A percentile compares a stretch with the other conserved stretches of the same genome.
Conservation (phyloP, 2,797 vertebrate genomes). For the Gymnodraco acuticeps region DNA sequence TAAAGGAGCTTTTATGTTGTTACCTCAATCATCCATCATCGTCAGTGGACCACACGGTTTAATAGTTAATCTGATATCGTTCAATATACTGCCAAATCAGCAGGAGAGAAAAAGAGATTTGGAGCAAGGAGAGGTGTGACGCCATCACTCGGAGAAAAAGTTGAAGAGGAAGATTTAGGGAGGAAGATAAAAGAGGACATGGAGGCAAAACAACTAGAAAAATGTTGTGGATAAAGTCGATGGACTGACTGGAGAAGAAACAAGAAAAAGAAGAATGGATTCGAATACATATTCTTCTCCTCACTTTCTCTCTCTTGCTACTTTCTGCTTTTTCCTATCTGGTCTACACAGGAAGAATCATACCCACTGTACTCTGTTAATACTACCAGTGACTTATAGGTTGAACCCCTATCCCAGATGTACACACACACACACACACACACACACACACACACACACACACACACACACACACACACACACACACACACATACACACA, state of each 20-base stretch:
- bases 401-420: conserved; percentile 18
- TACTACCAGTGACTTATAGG: conserved; percentile 46
- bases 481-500: no score
- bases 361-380: conserved; percentile 35
- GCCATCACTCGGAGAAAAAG: background rate
- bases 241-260: background rate
- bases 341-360: conserved; percentile 7
- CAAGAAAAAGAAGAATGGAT: conserved; percentile 9
- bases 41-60: background rate
- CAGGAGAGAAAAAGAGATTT: conserved; percentile 20
- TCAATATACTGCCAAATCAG: conserved; percentile 32
- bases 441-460: conserved; percentile 15
- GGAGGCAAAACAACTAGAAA: conserved; percentile 8
- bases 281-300: conserved; percentile 17
- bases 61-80: background rate
- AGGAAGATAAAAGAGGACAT: conserved; percentile 5
- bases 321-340: conserved; percentile 2
- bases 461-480: conserved; percentile 16
- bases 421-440: conserved; percentile 27
- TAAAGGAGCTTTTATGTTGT: conserved; percentile 23
- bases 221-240: background rate
- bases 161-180: background rate
- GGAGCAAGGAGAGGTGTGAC: conserved; percentile 2
- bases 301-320: background rate
- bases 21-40: conserved; percentile 2